Conservation (phyloP, 2,113 vertebrate species). For the Larimichthys crocea region DNA sequence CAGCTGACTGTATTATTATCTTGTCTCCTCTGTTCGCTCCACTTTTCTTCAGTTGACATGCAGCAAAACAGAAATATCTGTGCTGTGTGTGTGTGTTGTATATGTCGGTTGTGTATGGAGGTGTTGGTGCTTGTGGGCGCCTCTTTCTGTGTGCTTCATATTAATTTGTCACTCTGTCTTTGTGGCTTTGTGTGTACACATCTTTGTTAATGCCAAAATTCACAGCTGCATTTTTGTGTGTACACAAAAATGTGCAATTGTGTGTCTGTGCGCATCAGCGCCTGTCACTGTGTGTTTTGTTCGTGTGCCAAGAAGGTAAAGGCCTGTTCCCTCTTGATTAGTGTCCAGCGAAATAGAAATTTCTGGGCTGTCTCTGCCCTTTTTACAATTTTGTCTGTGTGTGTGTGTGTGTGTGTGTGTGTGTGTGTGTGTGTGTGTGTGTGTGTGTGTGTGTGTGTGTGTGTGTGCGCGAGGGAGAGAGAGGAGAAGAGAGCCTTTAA, state of each 20-base stretch:
- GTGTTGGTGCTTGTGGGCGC: slow-evolving; percentile 21
- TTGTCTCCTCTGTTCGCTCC: slow-evolving; percentile 55
- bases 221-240: slow-evolving; percentile 3
- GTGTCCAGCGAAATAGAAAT: slow-evolving; percentile 55
- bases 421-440: neutral
- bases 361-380: slow-evolving; percentile 39
- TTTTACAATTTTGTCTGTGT: slow-evolving; percentile 14
- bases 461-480: neutral
- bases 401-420: neutral
- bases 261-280: slow-evolving; percentile 15
- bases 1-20: slow-evolving; percentile 63
- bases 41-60: slow-evolving; percentile 51
- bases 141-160: slow-evolving; percentile 40
- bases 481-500: slow-evolving; percentile 34
- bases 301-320: slow-evolving; percentile 53
- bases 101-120: neutral
- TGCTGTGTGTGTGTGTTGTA: slow-evolving; percentile 9
- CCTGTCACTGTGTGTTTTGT: slow-evolving; percentile 59
- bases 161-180: slow-evolving; percentile 57
- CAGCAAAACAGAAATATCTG: slow-evolving; percentile 47
- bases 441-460: neutral
- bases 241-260: neutral
- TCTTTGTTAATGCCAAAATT: slow-evolving; percentile 42
- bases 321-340: slow-evolving; percentile 59
- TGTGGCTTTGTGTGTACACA: neutral